phyloP scores from a whole-genome alignment of 1,140 invertebrate species.

The Homalodisca vitripennis region DNA sequence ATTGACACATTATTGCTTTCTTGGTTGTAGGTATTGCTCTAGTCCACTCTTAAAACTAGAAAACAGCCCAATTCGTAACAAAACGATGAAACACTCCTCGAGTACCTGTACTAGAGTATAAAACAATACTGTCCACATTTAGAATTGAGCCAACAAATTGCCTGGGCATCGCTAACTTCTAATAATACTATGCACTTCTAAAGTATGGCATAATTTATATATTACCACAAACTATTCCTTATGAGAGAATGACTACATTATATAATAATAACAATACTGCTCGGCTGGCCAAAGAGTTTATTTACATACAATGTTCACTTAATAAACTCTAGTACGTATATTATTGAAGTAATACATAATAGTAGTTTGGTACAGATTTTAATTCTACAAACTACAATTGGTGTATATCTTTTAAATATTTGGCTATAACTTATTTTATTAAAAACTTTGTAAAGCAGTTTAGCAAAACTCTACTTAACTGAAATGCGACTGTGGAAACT shows the following conservation, averaged over 20 bases:
- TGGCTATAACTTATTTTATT: slow-evolving; percentile 9
- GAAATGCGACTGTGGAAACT: neutral
- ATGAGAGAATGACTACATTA: slow-evolving; percentile 8
- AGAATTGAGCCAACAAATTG: too few species aligned
- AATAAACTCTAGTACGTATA: slow-evolving; percentile 15
- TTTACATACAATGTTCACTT: slow-evolving; percentile 6
- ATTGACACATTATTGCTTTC: slow-evolving; percentile 7
- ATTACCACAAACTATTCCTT: slow-evolving; percentile 5
- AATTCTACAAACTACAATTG: slow-evolving; percentile 11
- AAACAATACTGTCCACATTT: neutral
- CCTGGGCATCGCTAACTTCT: neutral
- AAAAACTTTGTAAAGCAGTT: slow-evolving; percentile 17
- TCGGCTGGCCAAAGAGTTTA: slow-evolving; percentile 1
- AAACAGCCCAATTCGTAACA: slow-evolving; percentile 1
- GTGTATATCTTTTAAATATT: slow-evolving; percentile 16
- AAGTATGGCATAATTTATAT: neutral
- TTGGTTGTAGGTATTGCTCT: neutral
- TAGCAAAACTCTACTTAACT: neutral
- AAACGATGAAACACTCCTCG: neutral
- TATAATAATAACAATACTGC: slow-evolving; percentile 13
- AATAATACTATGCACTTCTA: neutral
- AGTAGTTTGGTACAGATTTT: slow-evolving; percentile 8
- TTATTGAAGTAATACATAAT: slow-evolving; percentile 4
- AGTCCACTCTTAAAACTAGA: slow-evolving; percentile 16
- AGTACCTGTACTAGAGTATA: slow-evolving; percentile 8